Conservation (phyloP, 2,888 invertebrate genomes). For the Andricus curvator region DNA sequence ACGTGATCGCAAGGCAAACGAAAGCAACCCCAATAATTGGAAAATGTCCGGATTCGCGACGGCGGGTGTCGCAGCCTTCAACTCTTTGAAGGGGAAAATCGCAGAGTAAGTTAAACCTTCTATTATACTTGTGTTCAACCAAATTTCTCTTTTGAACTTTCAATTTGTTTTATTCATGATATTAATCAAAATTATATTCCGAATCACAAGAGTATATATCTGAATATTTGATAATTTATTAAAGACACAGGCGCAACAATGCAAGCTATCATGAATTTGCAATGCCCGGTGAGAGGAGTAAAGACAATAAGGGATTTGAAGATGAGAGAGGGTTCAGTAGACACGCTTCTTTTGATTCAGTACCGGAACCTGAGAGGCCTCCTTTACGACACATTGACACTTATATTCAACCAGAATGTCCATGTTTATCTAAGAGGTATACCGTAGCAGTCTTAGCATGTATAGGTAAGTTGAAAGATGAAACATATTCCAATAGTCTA, state of each 20-base stretch:
- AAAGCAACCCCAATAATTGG: constrained; percentile 77
- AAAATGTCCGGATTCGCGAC: constrained; percentile 77
- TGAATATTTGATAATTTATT: neutral
- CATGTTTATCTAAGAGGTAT: constrained; percentile 91
- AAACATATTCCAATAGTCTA: too few relatives aligned
- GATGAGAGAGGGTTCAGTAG: constrained; percentile 70
- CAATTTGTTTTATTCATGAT: neutral
- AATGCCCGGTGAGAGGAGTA: constrained; percentile 74
- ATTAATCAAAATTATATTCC: neutral
- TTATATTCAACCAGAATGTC: constrained; percentile 92
- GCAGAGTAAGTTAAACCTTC: constrained; percentile 66
- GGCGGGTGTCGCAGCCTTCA: constrained; percentile 76
- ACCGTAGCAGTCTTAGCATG: constrained; percentile 93
- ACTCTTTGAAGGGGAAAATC: constrained; percentile 72
- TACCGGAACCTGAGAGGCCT: constrained; percentile 91
- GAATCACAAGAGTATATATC: neutral
- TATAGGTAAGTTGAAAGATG: constrained; percentile 80
- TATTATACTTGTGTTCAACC: constrained; percentile 5
- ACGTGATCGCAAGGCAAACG: constrained; percentile 62
- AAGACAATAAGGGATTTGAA: constrained; percentile 77
- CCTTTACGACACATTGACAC: constrained; percentile 92
- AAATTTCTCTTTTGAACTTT: neutral
- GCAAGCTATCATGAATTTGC: constrained; percentile 80
- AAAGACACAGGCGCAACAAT: constrained; percentile 53
- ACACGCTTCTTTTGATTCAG: constrained; percentile 81